These are phyloP conservation scores for Siphamia tubifer DNA, from an alignment of 2,113 vertebrate species.

Conservation along the genomic window DNA sequence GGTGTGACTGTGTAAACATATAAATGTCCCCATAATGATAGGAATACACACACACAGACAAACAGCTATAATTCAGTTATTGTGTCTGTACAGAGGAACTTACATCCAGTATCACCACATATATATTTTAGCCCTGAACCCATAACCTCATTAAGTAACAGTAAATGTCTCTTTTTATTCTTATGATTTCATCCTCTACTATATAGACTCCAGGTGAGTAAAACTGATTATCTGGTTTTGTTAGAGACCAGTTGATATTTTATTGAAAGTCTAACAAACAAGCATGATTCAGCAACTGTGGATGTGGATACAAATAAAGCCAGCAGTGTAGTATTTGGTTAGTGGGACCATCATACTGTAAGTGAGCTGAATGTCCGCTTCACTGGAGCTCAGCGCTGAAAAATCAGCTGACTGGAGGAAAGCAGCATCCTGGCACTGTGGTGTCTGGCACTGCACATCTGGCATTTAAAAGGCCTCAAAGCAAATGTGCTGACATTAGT, in stretches of 20 bases:
- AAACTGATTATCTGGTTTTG: too few relatives aligned
- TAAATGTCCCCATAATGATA: too few relatives aligned
- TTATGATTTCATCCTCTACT: too few relatives aligned
- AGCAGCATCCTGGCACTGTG: slow-evolving; percentile 45
- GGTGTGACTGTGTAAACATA: too few relatives aligned
- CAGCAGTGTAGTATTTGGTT: slow-evolving; percentile 16
- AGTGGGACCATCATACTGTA: slow-evolving; percentile 1
- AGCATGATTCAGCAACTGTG: not conserved
- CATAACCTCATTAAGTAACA: not conserved
- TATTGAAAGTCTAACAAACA: too few relatives aligned
- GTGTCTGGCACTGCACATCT: slow-evolving; percentile 64
- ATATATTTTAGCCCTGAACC: too few relatives aligned
- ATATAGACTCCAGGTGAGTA: too few relatives aligned
- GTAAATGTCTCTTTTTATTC: too few relatives aligned
- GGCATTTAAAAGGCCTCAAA: slow-evolving; percentile 68
- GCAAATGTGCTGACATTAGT: slow-evolving; percentile 59
- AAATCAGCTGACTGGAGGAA: slow-evolving; percentile 61
- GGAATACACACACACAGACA: slow-evolving; percentile 14
- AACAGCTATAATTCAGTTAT: not conserved
- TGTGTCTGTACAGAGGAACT: too few relatives aligned
- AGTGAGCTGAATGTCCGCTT: slow-evolving; percentile 17
- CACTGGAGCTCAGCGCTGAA: slow-evolving; percentile 19
- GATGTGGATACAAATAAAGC: not conserved
- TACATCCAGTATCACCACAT: too few relatives aligned
- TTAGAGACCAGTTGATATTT: too few relatives aligned